Evolutionary conservation across 2,113 vertebrate species (phyloP).

Genomic region (Paedocypris sp.): DNA sequence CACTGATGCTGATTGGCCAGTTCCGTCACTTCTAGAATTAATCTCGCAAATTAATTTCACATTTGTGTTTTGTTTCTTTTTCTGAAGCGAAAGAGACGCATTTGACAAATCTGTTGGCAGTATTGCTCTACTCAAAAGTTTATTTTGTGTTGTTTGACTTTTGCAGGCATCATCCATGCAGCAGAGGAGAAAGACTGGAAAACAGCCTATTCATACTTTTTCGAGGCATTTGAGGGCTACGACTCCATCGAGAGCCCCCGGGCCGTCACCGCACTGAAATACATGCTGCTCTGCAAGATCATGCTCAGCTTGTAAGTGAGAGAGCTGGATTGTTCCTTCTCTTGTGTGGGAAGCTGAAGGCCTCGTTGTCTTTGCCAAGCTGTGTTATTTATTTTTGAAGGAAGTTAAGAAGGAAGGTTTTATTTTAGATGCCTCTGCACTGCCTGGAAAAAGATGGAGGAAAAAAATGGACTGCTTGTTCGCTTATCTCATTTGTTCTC

Average conservation of each 20-base stretch:
- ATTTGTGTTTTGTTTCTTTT: not conserved
- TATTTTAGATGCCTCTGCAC: no score
- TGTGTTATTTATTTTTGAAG: not conserved
- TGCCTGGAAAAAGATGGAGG: no score
- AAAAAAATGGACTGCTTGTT: no score
- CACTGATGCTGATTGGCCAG: no score
- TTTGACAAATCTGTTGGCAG: no score
- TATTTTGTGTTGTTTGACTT: not conserved
- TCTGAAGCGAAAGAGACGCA: no score
- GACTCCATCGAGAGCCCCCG: conserved; percentile 91
- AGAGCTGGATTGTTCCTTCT: not conserved
- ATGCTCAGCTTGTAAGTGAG: conserved; percentile 85
- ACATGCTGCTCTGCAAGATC: conserved; percentile 99
- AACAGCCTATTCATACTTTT: conserved; percentile 97
- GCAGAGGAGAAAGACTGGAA: conserved; percentile 99
- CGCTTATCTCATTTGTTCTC: no score
- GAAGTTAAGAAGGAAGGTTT: no score
- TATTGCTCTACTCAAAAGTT: no score
- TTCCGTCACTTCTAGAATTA: no score
- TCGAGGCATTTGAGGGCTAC: conserved; percentile 95
- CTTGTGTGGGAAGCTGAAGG: not conserved
- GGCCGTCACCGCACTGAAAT: conserved; percentile 94
- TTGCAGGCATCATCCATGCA: conserved; percentile 90
- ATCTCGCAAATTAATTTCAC: not conserved
- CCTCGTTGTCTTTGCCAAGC: not conserved